Conservation (phyloP, 2,888 invertebrate species). For the Brachyopa scutellaris region DNA sequence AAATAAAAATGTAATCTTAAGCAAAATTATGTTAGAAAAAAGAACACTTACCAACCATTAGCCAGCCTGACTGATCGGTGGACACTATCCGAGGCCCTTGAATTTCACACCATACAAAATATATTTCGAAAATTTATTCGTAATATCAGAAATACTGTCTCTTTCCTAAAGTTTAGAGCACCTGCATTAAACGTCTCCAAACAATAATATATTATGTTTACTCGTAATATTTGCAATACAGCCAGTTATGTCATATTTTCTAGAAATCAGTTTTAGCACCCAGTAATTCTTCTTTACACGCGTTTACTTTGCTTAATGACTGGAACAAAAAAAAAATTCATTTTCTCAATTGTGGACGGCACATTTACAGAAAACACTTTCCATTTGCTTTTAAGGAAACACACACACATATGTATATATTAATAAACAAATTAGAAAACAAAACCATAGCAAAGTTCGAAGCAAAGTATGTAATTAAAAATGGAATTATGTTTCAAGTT, state of each 20-base stretch:
- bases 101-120: slow-evolving; percentile 75
- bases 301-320: background rate
- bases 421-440: slow-evolving; percentile 14
- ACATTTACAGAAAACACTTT: slow-evolving; percentile 26
- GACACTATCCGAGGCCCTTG: slow-evolving; percentile 75
- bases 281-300: slow-evolving; percentile 4
- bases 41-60: slow-evolving; percentile 61
- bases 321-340: slow-evolving; percentile 1
- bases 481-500: slow-evolving; percentile 44
- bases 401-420: background rate
- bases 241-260: slow-evolving; percentile 26
- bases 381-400: background rate
- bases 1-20: too few relatives aligned
- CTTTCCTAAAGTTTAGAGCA: slow-evolving; percentile 15
- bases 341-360: slow-evolving; percentile 34
- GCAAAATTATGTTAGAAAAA: too few relatives aligned
- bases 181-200: slow-evolving; percentile 25
- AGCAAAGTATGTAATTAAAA: slow-evolving; percentile 55
- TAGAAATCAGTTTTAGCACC: slow-evolving; percentile 22
- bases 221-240: background rate
- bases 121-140: slow-evolving; percentile 49
- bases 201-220: background rate
- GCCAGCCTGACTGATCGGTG: slow-evolving; percentile 67
- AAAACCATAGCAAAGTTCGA: slow-evolving; percentile 42
- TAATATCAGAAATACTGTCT: slow-evolving; percentile 49